Evolutionary conservation across 2,797 vertebrate genomes (phyloP), one percentile per base, ranked within the genome.

Genomic region (Valencia hispanica): DNA sequence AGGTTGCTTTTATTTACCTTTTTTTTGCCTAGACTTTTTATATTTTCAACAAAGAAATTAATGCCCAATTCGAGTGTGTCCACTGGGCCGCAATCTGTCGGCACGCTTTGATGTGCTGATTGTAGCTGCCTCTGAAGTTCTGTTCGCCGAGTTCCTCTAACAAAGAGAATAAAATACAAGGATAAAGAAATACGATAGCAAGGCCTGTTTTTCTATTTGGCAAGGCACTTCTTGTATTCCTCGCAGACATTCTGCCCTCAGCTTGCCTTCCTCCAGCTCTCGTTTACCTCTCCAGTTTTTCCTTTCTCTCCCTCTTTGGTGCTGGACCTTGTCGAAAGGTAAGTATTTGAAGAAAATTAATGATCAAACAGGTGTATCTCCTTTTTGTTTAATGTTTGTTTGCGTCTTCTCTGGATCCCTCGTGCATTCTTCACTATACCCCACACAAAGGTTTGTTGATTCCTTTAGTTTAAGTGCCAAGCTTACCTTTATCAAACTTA

Each of bases 151-250:
- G 88, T 93, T 94, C 91, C 88, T 80, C 84, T 88, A 93, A 94
- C 93, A 94, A 93, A 93, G 93, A 90, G 93, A 94, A 93, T 93
- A 94, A 90, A 91, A 92, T 86, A 93, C 87, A 85, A 89, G 87
- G 84, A 91, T 89, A 88, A 89, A 91, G 88, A 91, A 91, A 93
- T 86, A 88, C 74, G 86, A 91, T 85, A 90, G 82, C 87, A 84
- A 87, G 83, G 89, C 88, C 90, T 91, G 85, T 91, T 92, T 92
- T 91, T 91, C 87, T 91, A 90, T 93, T 92, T 93, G 91, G 93
- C 91, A 88, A 91, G 87, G 88, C 90, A 80, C 83, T 61, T 84
- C 88, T 84, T 92, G 90, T 93, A 93, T 94, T 93, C 93, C 93
- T 94, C 22, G 73, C 68, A 89, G 93, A 93, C 88, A 75, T 85